A percentile compares a stretch with the other conserved stretches of the same genome.
phyloP scores from a whole-genome alignment of 2,113 vertebrate species.

The Spea bombifrons region DNA sequence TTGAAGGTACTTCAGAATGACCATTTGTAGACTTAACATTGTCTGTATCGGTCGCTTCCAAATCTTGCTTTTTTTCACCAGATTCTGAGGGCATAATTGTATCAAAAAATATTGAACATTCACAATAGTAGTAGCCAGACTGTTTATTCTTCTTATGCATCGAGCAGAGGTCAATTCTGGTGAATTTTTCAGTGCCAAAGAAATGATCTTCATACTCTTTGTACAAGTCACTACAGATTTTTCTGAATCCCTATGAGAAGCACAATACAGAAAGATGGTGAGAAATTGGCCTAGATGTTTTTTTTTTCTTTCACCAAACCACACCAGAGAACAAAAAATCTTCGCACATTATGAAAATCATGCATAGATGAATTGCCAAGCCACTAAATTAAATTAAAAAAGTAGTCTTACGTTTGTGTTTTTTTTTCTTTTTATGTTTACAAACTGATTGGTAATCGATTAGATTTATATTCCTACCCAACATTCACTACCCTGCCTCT shows the following conservation, averaged over 20 bases:
- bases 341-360: neutral
- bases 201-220: conserved; percentile 55
- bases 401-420: too few species aligned
- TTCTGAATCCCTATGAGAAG: conserved; percentile 51
- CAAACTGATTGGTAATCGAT: too few species aligned
- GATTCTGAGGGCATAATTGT: neutral
- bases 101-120: conserved; percentile 50
- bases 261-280: neutral
- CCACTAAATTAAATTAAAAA: too few species aligned
- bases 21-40: too few species aligned
- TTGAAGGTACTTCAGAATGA: too few species aligned
- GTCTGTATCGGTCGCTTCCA: too few species aligned
- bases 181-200: conserved; percentile 56
- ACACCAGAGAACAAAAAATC: neutral
- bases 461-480: too few species aligned
- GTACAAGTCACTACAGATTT: conserved; percentile 51
- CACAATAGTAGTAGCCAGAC: conserved; percentile 56
- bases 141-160: conserved; percentile 59
- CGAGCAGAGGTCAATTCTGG: conserved; percentile 57
- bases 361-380: too few species aligned
- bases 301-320: too few species aligned
- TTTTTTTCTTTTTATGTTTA: too few species aligned
- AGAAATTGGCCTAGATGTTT: neutral
- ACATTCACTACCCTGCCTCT: too few species aligned
- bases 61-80: neutral